Percentiles rank a stretch among this genome's conserved stretches.
Conservation (phyloP, 2,113 vertebrate genomes). For the Sciurus niger region DNA sequence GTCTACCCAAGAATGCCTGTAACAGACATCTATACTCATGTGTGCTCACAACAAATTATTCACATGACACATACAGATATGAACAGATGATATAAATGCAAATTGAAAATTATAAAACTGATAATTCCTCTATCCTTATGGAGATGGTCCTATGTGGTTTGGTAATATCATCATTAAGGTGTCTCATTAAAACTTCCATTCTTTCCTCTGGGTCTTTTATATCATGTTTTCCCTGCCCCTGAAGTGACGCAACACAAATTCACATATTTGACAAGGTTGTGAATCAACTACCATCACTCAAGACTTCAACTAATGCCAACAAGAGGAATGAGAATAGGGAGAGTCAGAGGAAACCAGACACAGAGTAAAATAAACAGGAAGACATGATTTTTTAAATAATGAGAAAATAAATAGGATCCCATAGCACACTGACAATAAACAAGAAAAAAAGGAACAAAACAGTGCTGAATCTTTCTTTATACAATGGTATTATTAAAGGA, state of each 20-base stretch:
- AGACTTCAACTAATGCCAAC: neutral
- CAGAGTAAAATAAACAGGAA: slow-evolving; percentile 16
- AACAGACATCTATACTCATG: neutral
- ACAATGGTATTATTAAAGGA: neutral
- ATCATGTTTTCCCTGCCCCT: neutral
- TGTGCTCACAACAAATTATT: neutral
- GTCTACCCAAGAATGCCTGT: neutral
- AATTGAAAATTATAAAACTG: slow-evolving; percentile 19
- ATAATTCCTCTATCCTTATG: slow-evolving; percentile 1
- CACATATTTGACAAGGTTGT: neutral
- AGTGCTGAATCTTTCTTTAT: neutral
- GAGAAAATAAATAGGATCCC: neutral
- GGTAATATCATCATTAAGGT: neutral
- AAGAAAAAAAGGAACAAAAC: neutral
- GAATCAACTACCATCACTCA: neutral
- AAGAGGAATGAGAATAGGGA: neutral
- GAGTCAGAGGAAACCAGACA: neutral
- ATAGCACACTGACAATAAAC: neutral
- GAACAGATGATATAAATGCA: neutral
- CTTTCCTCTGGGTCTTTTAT: neutral
- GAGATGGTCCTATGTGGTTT: neutral
- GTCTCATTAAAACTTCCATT: slow-evolving; percentile 22
- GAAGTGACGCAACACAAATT: neutral
- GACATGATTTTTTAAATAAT: neutral
- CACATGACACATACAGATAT: neutral